A percentile compares a stretch with the other conserved stretches of the same genome.
Evolutionary conservation across 2,113 vertebrate genomes (phyloP).

Genomic region (Xenopus borealis): DNA sequence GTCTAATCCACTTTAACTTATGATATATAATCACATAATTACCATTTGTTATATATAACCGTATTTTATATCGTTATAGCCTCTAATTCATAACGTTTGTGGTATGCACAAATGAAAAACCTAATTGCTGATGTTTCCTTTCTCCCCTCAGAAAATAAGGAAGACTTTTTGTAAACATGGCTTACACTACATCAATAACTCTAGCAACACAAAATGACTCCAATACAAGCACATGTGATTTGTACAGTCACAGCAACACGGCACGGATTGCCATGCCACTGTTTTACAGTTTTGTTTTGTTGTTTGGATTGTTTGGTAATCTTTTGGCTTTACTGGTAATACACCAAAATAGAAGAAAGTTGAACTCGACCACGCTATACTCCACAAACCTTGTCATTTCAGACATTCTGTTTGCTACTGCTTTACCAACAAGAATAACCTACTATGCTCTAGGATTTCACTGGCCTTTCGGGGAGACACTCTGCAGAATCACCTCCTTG

Average conservation of each 20-base stretch:
- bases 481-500: conserved; percentile 78
- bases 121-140: too few relatives aligned
- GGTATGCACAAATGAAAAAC: too few relatives aligned
- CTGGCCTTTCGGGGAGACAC: conserved; percentile 77
- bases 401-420: conserved; percentile 84
- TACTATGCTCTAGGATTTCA: conserved; percentile 89
- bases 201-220: conserved; percentile 14
- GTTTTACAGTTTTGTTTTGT: conserved; percentile 75
- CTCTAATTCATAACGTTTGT: too few relatives aligned
- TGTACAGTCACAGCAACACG: conserved; percentile 77
- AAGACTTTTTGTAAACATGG: conserved; percentile 50
- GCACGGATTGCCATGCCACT: conserved; percentile 78
- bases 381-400: conserved; percentile 92
- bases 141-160: too few relatives aligned
- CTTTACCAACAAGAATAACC: conserved; percentile 78
- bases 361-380: conserved; percentile 94
- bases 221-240: conserved; percentile 59
- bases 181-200: conserved; percentile 8
- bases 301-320: conserved; percentile 83
- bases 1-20: too few relatives aligned
- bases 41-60: too few relatives aligned
- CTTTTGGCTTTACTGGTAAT: conserved; percentile 83
- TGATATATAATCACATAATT: too few relatives aligned
- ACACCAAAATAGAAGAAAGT: conserved; percentile 86
- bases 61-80: too few relatives aligned